Evolutionary conservation across 2,113 vertebrate genomes (phyloP), one percentile per base, ranked within the genome.

Genomic region (Mus pahari): DNA sequence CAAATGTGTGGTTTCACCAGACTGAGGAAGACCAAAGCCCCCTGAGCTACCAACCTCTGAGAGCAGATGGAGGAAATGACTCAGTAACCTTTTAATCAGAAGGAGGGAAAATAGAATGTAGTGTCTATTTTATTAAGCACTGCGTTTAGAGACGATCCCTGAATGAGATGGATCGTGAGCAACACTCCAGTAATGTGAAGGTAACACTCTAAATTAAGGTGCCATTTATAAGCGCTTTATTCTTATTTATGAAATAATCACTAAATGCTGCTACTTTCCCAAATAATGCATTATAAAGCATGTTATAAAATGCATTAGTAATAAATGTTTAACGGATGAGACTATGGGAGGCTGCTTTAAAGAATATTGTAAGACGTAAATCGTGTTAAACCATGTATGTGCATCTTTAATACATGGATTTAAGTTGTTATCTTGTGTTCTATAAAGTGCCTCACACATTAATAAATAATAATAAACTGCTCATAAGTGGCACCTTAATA

Each of bases 321-420:
- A 98, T 98, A 98, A 99, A 98, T 98, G 98, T 98, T 97, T 98
- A 98, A 98, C 97, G 33, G 98, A 98, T 98, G 98, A 98, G 97
- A 97, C 97, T 95, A 98, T 98, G 98, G 98, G 97, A 98, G 98
- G 98, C 98, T 98, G 98, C 98, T 98, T 98, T 98, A 98, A 98
- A 97, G 97, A 98, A 98, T 98, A 98, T 98, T 98, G 96, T 98
- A 97, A 98, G 98, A 97, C 1, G 84, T 98, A 99, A 99, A 99
- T 99, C 96, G 95, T 98, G 98, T 98, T 98, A 99, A 99, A 98
- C 98, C 98, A 97, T 98, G 97, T 98, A 98, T 97, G 97, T 98
- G 94, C 98, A 98, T 99, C 98, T 98, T 98, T 99, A 99, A 99
- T 98, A 98, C 98, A 99, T 98, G 98, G 98, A 98, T 98, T 98